phyloP scores from a whole-genome alignment of 2,888 invertebrate species.

The Drosophila borborema region DNA sequence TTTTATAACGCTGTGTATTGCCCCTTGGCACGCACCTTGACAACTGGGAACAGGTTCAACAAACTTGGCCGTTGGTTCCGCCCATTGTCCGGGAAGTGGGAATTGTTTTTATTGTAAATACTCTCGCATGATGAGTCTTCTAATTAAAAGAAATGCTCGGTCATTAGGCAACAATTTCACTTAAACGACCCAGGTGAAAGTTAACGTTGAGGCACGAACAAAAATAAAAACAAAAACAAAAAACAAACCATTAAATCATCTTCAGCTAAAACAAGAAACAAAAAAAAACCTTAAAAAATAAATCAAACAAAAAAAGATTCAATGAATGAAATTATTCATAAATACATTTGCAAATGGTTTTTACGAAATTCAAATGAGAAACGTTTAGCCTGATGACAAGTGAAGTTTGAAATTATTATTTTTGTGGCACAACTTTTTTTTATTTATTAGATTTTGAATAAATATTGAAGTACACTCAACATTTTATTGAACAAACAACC shows the following conservation, averaged over 20 bases:
- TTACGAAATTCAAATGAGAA: constrained; percentile 34
- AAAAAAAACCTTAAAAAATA: constrained; percentile 43
- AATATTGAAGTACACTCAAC: constrained; percentile 39
- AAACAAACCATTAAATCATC: constrained; percentile 59
- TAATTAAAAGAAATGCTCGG: constrained; percentile 76
- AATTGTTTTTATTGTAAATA: constrained; percentile 52
- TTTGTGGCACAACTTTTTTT: constrained; percentile 9
- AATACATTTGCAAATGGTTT: constrained; percentile 20
- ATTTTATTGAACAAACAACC: constrained; percentile 34
- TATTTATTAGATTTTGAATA: constrained; percentile 17
- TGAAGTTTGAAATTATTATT: constrained; percentile 13
- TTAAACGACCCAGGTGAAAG: constrained; percentile 72
- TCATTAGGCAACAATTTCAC: constrained; percentile 78
- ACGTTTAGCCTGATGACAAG: constrained; percentile 8
- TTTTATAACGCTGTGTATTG: constrained; percentile 27
- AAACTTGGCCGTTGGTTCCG: constrained; percentile 51
- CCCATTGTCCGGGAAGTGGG: constrained; percentile 42
- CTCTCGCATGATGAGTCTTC: constrained; percentile 62
- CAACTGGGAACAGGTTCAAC: constrained; percentile 52
- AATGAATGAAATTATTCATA: constrained; percentile 23
- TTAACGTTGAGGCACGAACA: constrained; percentile 31
- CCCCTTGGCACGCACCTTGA: constrained; percentile 54
- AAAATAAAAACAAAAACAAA: constrained; percentile 31
- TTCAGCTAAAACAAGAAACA: constrained; percentile 44
- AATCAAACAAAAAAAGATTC: constrained; percentile 34